These are phyloP conservation scores for Dyspetes luteomarginatus DNA, from an alignment of 2,888 invertebrate species.

Conservation along the genomic window DNA sequence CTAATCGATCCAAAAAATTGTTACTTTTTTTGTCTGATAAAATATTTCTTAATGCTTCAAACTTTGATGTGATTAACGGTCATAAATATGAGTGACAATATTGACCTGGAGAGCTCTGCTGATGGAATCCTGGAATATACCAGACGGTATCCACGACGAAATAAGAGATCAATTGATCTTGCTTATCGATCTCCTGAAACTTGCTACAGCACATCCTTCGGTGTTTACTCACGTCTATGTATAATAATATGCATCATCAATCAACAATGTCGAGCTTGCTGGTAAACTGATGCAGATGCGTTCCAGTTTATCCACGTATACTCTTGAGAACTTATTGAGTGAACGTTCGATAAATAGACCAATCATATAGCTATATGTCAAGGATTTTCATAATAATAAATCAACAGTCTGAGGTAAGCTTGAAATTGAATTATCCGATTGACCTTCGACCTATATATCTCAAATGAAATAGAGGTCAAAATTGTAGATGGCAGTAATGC, in stretches of 20 bases:
- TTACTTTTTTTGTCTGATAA: too few relatives aligned
- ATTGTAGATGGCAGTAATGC: neutral
- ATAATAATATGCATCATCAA: neutral
- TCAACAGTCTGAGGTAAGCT: constrained; percentile 53
- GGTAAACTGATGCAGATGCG: neutral
- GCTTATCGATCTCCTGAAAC: constrained; percentile 67
- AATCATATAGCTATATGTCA: too few relatives aligned
- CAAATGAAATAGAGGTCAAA: constrained; percentile 21
- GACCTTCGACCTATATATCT: constrained; percentile 73
- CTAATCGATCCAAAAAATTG: too few relatives aligned
- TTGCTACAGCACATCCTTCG: neutral
- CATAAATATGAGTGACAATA: constrained; percentile 71
- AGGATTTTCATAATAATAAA: too few relatives aligned
- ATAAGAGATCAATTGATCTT: constrained; percentile 87
- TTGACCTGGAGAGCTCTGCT: constrained; percentile 88
- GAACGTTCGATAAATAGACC: neutral
- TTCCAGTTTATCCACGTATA: neutral
- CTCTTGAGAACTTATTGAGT: neutral
- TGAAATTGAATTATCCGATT: constrained; percentile 79
- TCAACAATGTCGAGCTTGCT: neutral
- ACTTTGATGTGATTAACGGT: neutral
- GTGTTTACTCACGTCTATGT: neutral
- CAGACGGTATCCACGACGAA: constrained; percentile 88
- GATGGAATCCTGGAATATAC: constrained; percentile 87
- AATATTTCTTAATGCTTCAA: too few relatives aligned